Conservation (phyloP, 2,113 vertebrate species). For the Anolis sagrei region DNA sequence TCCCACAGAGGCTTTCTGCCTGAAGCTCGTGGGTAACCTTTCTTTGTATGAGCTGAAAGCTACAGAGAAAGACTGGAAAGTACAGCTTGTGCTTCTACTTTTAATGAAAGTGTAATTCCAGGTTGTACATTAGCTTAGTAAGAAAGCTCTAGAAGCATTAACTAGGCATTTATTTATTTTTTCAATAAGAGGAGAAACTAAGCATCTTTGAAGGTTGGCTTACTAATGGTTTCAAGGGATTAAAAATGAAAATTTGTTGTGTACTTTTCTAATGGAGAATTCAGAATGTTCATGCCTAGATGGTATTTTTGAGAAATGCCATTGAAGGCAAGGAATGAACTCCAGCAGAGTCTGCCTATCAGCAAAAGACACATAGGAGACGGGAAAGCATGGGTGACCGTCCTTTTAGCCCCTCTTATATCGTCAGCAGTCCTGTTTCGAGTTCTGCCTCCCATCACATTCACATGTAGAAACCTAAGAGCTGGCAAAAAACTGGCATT, state of each 20-base stretch:
- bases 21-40: not conserved
- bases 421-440: no score
- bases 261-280: not conserved
- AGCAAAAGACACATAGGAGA: no score
- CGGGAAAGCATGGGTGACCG: no score
- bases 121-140: not conserved
- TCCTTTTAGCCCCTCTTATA: no score
- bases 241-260: not conserved
- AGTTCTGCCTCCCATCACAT: no score
- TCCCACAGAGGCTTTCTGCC: not conserved
- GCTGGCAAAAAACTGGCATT: no score
- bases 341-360: no score
- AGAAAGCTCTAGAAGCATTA: not conserved
- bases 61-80: not conserved
- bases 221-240: not conserved
- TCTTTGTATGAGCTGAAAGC: rapidly evolving
- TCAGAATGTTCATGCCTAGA: not conserved
- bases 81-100: not conserved
- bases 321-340: not conserved
- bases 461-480: no score
- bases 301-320: no score
- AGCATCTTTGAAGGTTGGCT: not conserved
- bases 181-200: not conserved
- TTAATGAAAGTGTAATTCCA: not conserved
- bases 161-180: not conserved